These are phyloP conservation scores for Anomalospiza imberbis DNA, from an alignment of 2,797 vertebrate species.

Conservation along the genomic window DNA sequence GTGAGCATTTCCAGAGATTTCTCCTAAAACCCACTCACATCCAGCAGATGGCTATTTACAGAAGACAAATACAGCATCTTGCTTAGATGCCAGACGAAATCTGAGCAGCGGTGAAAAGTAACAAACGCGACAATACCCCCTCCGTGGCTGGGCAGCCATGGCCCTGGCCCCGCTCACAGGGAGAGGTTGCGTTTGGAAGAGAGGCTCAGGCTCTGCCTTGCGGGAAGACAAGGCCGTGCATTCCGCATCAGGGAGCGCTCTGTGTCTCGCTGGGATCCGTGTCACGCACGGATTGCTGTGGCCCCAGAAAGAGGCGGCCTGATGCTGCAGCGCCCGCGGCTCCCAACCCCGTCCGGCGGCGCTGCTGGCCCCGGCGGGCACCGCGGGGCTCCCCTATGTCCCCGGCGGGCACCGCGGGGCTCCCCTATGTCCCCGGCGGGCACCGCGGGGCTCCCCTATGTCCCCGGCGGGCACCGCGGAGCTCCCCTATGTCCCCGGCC, in stretches of 20 bases:
- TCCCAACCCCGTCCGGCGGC: not conserved
- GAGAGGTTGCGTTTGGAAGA: not conserved
- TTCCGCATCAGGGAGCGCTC: not conserved
- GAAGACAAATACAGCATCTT: not conserved
- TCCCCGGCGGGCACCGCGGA: too few relatives aligned
- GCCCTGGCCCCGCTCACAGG: not conserved
- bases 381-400: too few relatives aligned
- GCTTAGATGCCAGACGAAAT: not conserved
- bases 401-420: too few relatives aligned
- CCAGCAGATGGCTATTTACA: not conserved
- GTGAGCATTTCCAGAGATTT: not conserved
- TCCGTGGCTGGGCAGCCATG: not conserved
- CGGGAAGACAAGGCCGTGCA: not conserved
- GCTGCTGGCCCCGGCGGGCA: too few relatives aligned
- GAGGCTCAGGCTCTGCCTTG: not conserved
- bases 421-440: too few relatives aligned
- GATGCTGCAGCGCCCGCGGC: not conserved
- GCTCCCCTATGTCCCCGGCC: not conserved
- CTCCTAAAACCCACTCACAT: not conserved
- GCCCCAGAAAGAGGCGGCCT: accelerated
- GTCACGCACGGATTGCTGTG: accelerated
- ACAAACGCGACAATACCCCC: not conserved
- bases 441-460: too few relatives aligned
- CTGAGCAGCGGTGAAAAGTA: not conserved
- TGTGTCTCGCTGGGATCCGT: not conserved